Base-by-base conservation (phyloP, 2,888 invertebrate genomes). In the Macropis europaea region DNA sequence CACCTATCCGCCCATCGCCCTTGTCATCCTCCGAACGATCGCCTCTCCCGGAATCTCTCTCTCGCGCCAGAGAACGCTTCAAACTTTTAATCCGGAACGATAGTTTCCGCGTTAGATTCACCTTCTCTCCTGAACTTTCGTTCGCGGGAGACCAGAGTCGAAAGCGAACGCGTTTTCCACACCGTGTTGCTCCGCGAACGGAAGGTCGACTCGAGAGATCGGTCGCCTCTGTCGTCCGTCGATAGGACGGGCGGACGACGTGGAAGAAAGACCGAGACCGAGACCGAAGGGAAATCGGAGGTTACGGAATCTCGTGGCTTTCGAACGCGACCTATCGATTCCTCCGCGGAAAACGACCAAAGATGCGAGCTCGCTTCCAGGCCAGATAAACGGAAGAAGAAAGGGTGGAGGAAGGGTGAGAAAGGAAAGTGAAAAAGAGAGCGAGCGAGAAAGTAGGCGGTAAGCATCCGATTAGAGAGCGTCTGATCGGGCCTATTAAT, bases 401-500 rank as follows among this genome's bases (percentile, higher is more conserved):
- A 9, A 36, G 42, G 53, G 43, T 11, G 17, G 26, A 34, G 19
- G 3, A 4, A 30, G 26, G 15, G 32, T 15, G 15, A 22, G 40
- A 28, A 15, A 36, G 45, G 13, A n/a, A 32, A 26, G n/a, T n/a
- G n/a, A 24, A 15, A 9, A 9, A 22, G 24, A 38, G 47, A 30
- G 40, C 11, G 28, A 26, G 34, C 13, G 34, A 24, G 52, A 67
- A 68, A 64, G 67, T 42, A 57, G 38, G 59, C 62, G 69, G 78
- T 82, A 78, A 82, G 74, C 77, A 78, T 56, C 84, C 86, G 85
- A 86, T 87, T 86, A 86, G 82, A 81, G 77, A 76, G 73, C 81
- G 76, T 79, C 82, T 81, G 83, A 86, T 85, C 82, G 78, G 54
- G 66, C 80, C 84, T 86, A 87, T 87, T 87, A 87, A 86, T 87